Evolutionary conservation across 2,888 invertebrate species (phyloP).

Genomic region (Melieria omissa): DNA sequence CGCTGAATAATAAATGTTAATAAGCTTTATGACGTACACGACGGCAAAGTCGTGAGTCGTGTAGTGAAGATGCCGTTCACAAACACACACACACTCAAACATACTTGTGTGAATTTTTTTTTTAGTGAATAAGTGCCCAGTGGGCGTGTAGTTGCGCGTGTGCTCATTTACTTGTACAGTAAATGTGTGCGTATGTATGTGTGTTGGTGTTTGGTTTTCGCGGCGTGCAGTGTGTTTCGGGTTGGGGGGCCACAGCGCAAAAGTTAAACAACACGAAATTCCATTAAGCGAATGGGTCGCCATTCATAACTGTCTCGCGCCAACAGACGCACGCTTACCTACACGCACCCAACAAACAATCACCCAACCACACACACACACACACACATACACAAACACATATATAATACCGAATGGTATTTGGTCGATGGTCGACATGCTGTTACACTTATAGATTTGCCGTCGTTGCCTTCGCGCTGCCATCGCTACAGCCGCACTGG

Average conservation of each 20-base stretch:
- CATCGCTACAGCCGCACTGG: neutral
- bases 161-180: conserved; percentile 10
- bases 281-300: conserved; percentile 55
- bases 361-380: conserved; percentile 9
- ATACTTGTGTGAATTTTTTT: neutral
- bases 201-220: neutral
- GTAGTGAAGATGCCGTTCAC: neutral
- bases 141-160: neutral
- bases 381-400: conserved; percentile 7
- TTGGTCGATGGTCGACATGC: neutral
- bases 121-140: neutral
- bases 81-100: conserved; percentile 5
- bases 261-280: conserved; percentile 55
- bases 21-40: conserved; percentile 53
- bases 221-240: neutral
- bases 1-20: conserved; percentile 62
- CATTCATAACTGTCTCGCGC: conserved; percentile 53
- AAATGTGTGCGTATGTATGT: conserved; percentile 4
- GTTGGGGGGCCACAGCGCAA: conserved; percentile 23
- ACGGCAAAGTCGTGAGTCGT: conserved; percentile 7
- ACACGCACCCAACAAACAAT: neutral
- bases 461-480: neutral
- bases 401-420: neutral
- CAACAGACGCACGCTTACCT: conserved; percentile 19
- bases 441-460: conserved; percentile 14